Conservation (phyloP, 2,797 vertebrate species). For the Phrynocephalus vlangalii region DNA sequence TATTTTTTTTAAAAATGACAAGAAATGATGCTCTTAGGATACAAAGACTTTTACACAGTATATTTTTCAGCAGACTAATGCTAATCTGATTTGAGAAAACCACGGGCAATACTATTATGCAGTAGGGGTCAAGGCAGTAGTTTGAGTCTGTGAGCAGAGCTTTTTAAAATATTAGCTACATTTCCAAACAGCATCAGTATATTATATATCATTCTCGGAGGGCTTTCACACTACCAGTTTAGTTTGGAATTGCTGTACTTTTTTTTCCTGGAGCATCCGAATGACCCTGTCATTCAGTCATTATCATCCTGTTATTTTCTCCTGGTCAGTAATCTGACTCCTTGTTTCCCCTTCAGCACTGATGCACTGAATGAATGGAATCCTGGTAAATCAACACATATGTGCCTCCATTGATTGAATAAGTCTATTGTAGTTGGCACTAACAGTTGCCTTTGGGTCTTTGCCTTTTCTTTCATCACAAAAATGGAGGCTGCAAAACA, state of each 20-base stretch:
- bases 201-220: background rate
- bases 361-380: no score
- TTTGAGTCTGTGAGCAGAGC: background rate
- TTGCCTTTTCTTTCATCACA: background rate
- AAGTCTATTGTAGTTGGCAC: no score
- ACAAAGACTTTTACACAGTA: constrained; percentile 23
- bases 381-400: no score
- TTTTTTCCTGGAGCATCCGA: background rate
- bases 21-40: constrained; percentile 30
- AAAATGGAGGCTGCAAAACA: background rate
- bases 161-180: background rate
- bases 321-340: no score
- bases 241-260: background rate
- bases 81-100: constrained; percentile 20
- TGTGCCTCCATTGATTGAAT: no score
- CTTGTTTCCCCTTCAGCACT: no score
- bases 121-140: background rate
- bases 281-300: background rate
- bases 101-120: background rate
- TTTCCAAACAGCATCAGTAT: background rate
- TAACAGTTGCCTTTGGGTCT: no score
- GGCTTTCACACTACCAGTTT: background rate
- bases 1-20: background rate
- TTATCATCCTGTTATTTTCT: background rate
- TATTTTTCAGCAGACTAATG: constrained; percentile 15